These are phyloP conservation scores for Dasysyrphus albostriatus DNA, from an alignment of 2,888 invertebrate genomes.

Conservation along the genomic window DNA sequence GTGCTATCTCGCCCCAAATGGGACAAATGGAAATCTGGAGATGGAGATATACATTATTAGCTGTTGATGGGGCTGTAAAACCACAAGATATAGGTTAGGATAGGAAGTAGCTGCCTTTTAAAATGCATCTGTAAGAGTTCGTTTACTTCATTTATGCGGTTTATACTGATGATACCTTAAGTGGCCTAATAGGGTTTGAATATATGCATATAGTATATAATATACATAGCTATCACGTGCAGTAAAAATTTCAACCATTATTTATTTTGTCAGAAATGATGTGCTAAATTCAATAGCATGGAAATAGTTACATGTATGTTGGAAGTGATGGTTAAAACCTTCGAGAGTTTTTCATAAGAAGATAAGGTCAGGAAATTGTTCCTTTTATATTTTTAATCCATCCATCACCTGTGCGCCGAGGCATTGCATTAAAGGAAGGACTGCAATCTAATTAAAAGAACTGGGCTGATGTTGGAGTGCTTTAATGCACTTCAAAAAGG, in stretches of 20 bases:
- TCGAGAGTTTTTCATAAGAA: neutral
- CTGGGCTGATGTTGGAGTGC: neutral
- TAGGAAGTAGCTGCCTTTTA: neutral
- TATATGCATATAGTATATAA: neutral
- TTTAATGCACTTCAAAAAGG: neutral
- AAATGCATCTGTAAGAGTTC: slow-evolving; percentile 44
- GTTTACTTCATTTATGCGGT: slow-evolving; percentile 21
- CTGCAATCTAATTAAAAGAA: neutral
- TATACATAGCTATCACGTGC: neutral
- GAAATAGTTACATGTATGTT: neutral
- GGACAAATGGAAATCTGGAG: slow-evolving; percentile 24
- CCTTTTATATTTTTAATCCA: neutral
- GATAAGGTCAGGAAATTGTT: neutral
- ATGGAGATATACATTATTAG: slow-evolving; percentile 14
- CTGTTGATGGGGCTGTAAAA: slow-evolving; percentile 20
- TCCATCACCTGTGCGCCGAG: slow-evolving; percentile 6
- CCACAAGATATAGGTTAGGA: slow-evolving; percentile 19
- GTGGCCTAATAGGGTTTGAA: neutral
- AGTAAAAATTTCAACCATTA: neutral
- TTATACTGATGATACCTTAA: neutral
- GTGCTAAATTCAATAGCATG: neutral
- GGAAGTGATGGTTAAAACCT: neutral
- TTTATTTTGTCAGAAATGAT: slow-evolving; percentile 14
- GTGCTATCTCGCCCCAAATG: slow-evolving; percentile 41
- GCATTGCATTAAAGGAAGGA: neutral